phyloP scores from a whole-genome alignment of 2,113 vertebrate species.

The Poicephalus meyeri region DNA sequence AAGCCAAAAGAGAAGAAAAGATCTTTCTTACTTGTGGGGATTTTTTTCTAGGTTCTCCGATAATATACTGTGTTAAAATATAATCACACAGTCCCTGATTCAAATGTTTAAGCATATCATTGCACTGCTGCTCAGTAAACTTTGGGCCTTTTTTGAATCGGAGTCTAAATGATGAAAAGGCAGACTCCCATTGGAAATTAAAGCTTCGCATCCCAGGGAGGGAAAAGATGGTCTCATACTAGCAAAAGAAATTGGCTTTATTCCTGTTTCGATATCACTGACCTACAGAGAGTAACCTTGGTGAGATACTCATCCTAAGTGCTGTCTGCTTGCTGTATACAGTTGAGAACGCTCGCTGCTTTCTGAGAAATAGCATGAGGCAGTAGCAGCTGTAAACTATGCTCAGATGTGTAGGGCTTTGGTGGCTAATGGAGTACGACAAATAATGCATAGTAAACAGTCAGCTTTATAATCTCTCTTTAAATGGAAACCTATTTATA shows the following conservation, averaged over 20 bases:
- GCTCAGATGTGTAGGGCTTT: background rate
- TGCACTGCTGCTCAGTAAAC: background rate
- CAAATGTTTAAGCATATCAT: background rate
- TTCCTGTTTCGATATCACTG: background rate
- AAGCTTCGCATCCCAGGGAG: background rate
- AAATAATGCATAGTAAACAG: constrained; percentile 7
- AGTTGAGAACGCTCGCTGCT: background rate
- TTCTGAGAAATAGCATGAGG: background rate
- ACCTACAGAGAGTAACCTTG: background rate
- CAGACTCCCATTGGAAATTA: background rate
- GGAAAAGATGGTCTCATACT: background rate
- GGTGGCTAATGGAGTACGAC: background rate
- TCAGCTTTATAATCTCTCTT: background rate
- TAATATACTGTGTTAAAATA: background rate
- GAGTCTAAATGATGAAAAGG: background rate
- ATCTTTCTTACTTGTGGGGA: background rate
- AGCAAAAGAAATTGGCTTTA: background rate
- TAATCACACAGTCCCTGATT: background rate
- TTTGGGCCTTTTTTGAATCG: background rate
- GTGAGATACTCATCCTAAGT: background rate
- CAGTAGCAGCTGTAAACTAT: background rate
- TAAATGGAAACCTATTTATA: constrained; percentile 10
- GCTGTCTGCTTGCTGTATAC: fast-evolving
- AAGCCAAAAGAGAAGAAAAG: background rate
- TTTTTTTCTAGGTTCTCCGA: constrained; percentile 1